These are phyloP conservation scores for Adelges cooleyi DNA, from an alignment of 1,140 invertebrate species.

Conservation along the genomic window DNA sequence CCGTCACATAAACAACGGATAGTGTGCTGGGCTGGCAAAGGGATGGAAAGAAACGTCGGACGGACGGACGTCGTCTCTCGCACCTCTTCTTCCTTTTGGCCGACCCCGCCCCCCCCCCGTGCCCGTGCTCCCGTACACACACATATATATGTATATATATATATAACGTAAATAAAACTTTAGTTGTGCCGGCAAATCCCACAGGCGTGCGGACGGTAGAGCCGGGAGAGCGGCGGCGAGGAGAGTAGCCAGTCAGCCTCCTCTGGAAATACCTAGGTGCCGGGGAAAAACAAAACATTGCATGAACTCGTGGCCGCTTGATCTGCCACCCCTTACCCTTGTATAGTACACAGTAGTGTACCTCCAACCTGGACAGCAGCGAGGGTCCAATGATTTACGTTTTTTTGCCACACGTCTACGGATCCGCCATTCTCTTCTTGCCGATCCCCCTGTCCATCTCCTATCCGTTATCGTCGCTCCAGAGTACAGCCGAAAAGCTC, in stretches of 20 bases:
- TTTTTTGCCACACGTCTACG: slow-evolving; percentile 2
- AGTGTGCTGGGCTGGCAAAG: not conserved
- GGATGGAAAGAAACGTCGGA: not conserved
- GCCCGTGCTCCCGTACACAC: not conserved
- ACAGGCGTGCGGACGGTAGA: not conserved
- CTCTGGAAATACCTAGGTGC: not conserved
- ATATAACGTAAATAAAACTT: slow-evolving; percentile 9
- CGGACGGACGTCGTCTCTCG: not conserved
- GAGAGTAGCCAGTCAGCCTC: not conserved
- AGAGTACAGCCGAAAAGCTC: slow-evolving; percentile 6
- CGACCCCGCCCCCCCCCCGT: not conserved
- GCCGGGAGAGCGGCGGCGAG: not conserved
- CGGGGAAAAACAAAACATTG: slow-evolving; percentile 6
- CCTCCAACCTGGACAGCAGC: too few relatives aligned
- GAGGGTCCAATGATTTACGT: slow-evolving; percentile 17
- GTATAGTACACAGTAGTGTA: too few relatives aligned
- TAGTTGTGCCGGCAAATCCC: slow-evolving; percentile 12
- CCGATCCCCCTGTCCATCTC: not conserved
- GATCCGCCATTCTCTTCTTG: too few relatives aligned
- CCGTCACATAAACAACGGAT: slow-evolving; percentile 8
- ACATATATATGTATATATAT: too few relatives aligned
- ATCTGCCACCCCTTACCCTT: not conserved
- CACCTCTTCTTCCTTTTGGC: too few relatives aligned
- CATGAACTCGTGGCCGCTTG: not conserved
- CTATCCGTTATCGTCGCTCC: not conserved